A percentile compares a stretch with the other conserved stretches of the same genome.
These are phyloP conservation scores for Phaethornis superciliosus DNA, from an alignment of 2,113 vertebrate species.

Conservation along the genomic window DNA sequence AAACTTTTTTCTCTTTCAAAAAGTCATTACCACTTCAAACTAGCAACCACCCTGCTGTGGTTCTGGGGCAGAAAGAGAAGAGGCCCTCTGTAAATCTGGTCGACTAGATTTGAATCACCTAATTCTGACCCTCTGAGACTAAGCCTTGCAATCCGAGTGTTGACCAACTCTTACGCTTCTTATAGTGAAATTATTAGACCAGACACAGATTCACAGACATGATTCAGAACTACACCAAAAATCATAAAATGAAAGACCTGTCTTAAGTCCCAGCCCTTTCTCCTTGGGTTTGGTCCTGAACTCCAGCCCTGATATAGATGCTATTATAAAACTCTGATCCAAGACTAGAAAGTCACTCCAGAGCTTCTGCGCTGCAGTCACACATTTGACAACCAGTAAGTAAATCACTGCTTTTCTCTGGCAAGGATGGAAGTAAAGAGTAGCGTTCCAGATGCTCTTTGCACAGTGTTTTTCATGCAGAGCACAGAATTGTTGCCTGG, in stretches of 20 bases:
- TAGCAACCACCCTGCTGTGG: background rate
- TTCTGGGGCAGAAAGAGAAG: background rate
- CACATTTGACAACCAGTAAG: background rate
- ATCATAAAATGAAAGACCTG: background rate
- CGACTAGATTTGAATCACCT: background rate
- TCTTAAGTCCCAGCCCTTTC: background rate
- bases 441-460: background rate
- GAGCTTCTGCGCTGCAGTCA: background rate
- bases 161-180: background rate
- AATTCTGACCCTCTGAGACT: background rate
- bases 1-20: background rate
- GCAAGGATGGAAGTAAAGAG: background rate
- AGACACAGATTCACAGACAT: background rate
- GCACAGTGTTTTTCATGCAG: background rate
- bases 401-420: background rate
- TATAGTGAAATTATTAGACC: background rate
- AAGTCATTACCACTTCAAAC: background rate
- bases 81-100: too few species aligned
- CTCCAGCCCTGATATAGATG: background rate
- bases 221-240: background rate
- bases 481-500: background rate
- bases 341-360: background rate
- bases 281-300: background rate
- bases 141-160: background rate
- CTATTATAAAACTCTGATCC: background rate